Evolutionary conservation across 2,888 invertebrate genomes (phyloP), one percentile per base, ranked within the genome.

Genomic region (Drosophila mayaguana): DNA sequence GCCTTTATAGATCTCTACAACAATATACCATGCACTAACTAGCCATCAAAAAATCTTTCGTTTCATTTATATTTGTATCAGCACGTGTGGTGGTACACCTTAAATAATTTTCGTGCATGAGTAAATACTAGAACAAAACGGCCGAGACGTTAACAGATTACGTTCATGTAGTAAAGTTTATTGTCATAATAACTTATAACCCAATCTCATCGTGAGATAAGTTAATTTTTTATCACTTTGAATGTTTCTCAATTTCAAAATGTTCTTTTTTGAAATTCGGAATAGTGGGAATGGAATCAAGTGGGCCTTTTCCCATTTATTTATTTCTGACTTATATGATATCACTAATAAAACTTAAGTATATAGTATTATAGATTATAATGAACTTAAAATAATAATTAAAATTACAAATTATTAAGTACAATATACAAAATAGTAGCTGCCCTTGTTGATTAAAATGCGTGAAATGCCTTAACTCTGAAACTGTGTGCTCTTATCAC

Each of bases 31-130:
- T 11, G 9, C 32, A 32, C 16, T 32, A 28, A 40, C 38, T 60
- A 25, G 36, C 36, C 18, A 51, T 72, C 40, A 28, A 38, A 22
- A 22, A 50, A 14, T 61, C 28, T n/a, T 0, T 36, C 16, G 36
- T 46, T 36, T 54, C 25, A 22, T 16, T 45, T 56, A 25, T 57
- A 74, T 75, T 75, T 59, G 57, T 25, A 20, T 45, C 36, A 28
- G 25, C 34, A 42, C 54, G 56, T 43, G 68, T 53, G 14, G 9
- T n/a, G n/a, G 45, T 32, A 6, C 9, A 12, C 36, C 6, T 40
- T 14, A 20, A 28, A 9, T 64, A n/a, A 28, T 14, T 65, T 3
- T 12, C n/a, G 14, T 32, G 48, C 25, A 32, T 28, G 20, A 14
- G n/a, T 16, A 45, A 51, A 51, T 36, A 36, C 28, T 12, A 20